Evolutionary conservation across 2,888 invertebrate species (phyloP).

Genomic region (Drosophila robusta): DNA sequence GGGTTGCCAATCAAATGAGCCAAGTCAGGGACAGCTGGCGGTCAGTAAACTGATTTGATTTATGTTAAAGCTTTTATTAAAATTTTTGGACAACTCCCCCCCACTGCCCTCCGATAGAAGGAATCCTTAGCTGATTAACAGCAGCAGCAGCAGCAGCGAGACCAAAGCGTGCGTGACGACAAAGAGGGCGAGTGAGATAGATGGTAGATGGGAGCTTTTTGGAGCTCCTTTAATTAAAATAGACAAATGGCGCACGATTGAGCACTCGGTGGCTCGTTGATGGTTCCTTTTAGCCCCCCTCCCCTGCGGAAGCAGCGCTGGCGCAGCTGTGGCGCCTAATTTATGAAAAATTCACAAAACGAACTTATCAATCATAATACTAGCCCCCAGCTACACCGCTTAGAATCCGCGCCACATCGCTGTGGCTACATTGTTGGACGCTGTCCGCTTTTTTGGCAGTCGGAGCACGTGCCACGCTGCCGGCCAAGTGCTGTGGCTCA

Average conservation of each 20-base stretch:
- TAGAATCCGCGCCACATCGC: background rate
- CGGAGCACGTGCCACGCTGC: constrained; percentile 68
- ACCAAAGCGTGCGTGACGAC: constrained; percentile 59
- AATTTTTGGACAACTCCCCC: constrained; percentile 41
- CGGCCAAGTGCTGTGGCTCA: constrained; percentile 51
- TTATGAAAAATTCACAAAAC: constrained; percentile 79
- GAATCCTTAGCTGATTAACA: constrained; percentile 60
- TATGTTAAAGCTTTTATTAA: constrained; percentile 72
- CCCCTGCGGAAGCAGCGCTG: constrained; percentile 4
- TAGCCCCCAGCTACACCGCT: constrained; percentile 1
- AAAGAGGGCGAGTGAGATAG: background rate
- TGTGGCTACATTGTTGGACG: constrained; percentile 65
- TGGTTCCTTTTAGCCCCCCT: constrained; percentile 21
- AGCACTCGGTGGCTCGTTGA: constrained; percentile 62
- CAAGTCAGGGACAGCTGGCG: constrained; percentile 64
- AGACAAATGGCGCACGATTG: constrained; percentile 79
- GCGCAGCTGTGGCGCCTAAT: constrained; percentile 72
- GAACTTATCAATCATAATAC: constrained; percentile 78
- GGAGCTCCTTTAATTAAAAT: constrained; percentile 73
- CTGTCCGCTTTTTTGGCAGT: constrained; percentile 57
- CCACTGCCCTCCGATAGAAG: constrained; percentile 1
- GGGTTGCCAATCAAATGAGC: constrained; percentile 57
- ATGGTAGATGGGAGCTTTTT: constrained; percentile 25
- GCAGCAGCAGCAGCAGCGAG: constrained; percentile 31
- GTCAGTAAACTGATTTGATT: constrained; percentile 69